Conservation (phyloP, 2,113 vertebrate genomes). For the Natator depressus region DNA sequence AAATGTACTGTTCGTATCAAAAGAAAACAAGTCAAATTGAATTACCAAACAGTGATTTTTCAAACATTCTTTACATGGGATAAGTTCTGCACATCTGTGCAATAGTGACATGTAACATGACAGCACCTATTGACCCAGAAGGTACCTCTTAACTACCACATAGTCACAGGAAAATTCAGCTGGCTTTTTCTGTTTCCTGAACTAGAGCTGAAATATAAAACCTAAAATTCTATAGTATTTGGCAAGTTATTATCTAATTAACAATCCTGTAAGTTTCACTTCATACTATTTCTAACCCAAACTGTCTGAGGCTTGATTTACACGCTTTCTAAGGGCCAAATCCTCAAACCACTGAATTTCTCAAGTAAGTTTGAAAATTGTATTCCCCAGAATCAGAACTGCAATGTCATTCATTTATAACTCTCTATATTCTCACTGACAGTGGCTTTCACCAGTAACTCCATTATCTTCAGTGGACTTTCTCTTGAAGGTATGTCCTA, state of each 20-base stretch:
- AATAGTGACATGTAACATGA: background rate
- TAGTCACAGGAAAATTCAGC: background rate
- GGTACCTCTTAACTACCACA: background rate
- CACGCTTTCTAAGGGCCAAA: background rate
- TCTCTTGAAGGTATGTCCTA: background rate
- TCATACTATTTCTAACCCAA: background rate
- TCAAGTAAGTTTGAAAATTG: accelerated
- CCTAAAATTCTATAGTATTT: background rate
- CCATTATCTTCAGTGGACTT: background rate
- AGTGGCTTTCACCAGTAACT: background rate
- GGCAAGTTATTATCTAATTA: background rate
- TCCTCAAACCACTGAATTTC: accelerated
- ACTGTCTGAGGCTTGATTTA: background rate
- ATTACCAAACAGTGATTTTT: background rate
- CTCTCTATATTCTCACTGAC: background rate
- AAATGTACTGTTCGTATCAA: background rate
- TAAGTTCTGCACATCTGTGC: accelerated
- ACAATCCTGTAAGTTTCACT: accelerated
- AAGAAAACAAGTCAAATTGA: background rate
- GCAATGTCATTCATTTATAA: background rate
- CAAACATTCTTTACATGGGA: background rate
- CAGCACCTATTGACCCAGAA: background rate
- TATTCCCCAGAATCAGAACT: background rate
- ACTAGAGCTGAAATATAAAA: background rate
- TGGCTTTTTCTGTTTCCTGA: background rate